A percentile compares a stretch with the other conserved stretches of the same genome.
These are phyloP conservation scores for Anastatus disparis DNA, from an alignment of 1,140 invertebrate species.

Conservation along the genomic window DNA sequence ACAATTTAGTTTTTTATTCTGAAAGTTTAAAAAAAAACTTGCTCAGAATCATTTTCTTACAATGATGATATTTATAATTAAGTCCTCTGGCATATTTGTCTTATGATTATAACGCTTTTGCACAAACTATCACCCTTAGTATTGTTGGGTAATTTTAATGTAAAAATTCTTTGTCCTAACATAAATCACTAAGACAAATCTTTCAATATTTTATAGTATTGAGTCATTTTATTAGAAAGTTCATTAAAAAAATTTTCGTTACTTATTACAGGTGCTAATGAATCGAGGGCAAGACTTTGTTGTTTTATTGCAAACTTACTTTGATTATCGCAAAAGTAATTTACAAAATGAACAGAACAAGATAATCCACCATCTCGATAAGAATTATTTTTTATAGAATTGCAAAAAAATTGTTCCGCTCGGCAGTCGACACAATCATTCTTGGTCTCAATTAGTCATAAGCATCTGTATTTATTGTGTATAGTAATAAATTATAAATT, in stretches of 20 bases:
- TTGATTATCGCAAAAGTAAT: conserved; percentile 34
- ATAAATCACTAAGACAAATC: conserved; percentile 29
- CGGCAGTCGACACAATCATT: conserved; percentile 49
- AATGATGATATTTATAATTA: conserved; percentile 29
- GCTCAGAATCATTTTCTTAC: conserved; percentile 19
- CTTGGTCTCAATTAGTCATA: conserved; percentile 52
- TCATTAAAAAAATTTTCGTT: conserved; percentile 34
- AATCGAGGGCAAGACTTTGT: conserved; percentile 24
- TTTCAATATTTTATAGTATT: conserved; percentile 40
- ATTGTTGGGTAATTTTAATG: conserved; percentile 23
- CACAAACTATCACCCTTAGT: conserved; percentile 7
- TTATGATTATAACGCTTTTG: conserved; percentile 22
- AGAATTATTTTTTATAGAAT: conserved; percentile 37
- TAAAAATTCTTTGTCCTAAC: conserved; percentile 11
- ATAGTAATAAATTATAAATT: conserved; percentile 43
- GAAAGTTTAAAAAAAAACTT: conserved; percentile 22
- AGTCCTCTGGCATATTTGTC: conserved; percentile 32
- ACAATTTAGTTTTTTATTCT: conserved; percentile 29
- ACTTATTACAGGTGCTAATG: conserved; percentile 37
- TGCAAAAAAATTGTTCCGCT: conserved; percentile 60
- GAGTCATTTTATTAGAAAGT: conserved; percentile 42
- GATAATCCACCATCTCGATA: conserved; percentile 21
- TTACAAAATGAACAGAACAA: conserved; percentile 38
- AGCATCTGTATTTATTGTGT: conserved; percentile 46
- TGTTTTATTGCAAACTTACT: conserved; percentile 29